phyloP scores from a whole-genome alignment of 2,888 invertebrate genomes.

The Ophioninae sp. region DNA sequence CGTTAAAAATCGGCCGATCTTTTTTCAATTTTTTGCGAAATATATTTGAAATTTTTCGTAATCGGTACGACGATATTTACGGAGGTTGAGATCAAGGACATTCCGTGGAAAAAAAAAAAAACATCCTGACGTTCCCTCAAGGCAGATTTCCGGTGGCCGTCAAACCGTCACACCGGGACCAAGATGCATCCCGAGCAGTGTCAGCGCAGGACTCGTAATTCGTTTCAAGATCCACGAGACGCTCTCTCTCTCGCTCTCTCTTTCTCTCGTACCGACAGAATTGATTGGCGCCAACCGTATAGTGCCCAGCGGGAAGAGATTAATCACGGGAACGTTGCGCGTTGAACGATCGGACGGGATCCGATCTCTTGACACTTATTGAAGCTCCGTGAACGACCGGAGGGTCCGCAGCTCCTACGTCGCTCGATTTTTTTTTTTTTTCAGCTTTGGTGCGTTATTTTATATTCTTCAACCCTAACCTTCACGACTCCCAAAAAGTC shows the following conservation, averaged over 20 bases:
- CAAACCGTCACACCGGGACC: neutral
- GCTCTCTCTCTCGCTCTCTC: neutral
- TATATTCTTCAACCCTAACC: too few species aligned
- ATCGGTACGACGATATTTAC: too few species aligned
- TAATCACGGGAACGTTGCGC: slow-evolving; percentile 15
- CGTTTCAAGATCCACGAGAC: slow-evolving; percentile 10
- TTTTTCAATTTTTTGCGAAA: too few species aligned
- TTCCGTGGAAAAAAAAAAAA: too few species aligned
- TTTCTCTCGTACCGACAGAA: neutral
- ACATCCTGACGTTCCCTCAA: neutral
- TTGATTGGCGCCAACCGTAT: slow-evolving; percentile 22
- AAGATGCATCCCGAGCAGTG: slow-evolving; percentile 1
- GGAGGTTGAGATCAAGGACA: too few species aligned
- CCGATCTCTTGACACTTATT: slow-evolving; percentile 45
- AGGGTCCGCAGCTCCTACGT: neutral
- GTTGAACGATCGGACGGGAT: slow-evolving; percentile 34
- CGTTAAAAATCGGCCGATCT: too few species aligned
- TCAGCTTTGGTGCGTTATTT: too few species aligned
- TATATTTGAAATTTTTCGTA: too few species aligned
- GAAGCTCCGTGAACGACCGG: slow-evolving; percentile 36
- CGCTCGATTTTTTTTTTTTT: neutral
- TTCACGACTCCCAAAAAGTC: too few species aligned
- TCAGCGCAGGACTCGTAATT: slow-evolving; percentile 6
- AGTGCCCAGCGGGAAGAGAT: slow-evolving; percentile 9
- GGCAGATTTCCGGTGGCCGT: neutral